Base-by-base conservation (phyloP, 2,888 invertebrate species). In the Campoplex capitator region DNA sequence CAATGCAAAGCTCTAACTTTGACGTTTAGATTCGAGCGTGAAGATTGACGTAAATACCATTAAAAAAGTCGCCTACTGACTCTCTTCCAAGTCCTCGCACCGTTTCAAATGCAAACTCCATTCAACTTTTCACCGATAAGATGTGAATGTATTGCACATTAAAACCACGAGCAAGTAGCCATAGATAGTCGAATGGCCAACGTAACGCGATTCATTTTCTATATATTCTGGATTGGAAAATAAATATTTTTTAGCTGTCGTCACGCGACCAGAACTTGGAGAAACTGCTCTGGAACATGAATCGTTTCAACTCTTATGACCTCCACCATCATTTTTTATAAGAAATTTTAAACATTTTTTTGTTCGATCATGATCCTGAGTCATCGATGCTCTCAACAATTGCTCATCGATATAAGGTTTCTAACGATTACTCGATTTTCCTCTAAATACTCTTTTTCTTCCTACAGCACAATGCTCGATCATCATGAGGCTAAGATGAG, bases 121-220 rank as follows among this genome's bases (percentile, higher is more conserved):
- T 74, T 42, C 56, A 74, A 74, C 56, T 58, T 74, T 35, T 11
- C 74, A 56, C 48, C 51, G 73, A 73, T 67, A 35, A 51, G 56
- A 56, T 18, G 54, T 13, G 56, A 74, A 74, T 58, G 42, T 74
- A 74, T 56, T n/a, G 62, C 58, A 62, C 42, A 62, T 75, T 75
- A 54, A 75, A 54, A 75, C 75, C 28, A 38, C 75, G 32, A 75
- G 67, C 32, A 51, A 67, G 35, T 65, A 32, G 48, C 77, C 67
- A 7, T n/a, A 76, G 76, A 75, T 75, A 62, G 42, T 62, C 16
- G 75, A 75, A 75, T 75, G 75, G 58, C 32, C 18, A 38, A 68
- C 68, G 28, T 58, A 42, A 74, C 58, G 58, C 58, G 58, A 74
- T 74, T 74, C 51, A 28, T 71, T 48, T 28, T 23, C 23, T 23